Conservation (phyloP, 2,888 invertebrate genomes). For the Smittia aterrima region DNA sequence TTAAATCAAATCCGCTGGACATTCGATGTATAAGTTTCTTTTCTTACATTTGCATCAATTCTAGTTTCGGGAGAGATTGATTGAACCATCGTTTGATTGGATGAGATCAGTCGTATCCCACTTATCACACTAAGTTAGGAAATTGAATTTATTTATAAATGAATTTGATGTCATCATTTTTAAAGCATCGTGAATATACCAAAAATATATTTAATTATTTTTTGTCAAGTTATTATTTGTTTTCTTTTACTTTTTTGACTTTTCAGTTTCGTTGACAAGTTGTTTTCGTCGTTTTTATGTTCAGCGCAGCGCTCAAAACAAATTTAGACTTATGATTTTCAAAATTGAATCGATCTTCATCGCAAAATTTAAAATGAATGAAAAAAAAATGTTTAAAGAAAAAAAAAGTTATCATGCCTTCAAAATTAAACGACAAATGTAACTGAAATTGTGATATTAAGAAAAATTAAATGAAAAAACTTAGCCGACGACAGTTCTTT, state of each 20-base stretch:
- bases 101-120: not conserved
- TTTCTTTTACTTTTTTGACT: not conserved
- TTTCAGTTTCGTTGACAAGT: not conserved
- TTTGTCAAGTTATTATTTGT: not conserved
- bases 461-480: constrained; percentile 43
- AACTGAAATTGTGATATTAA: constrained; percentile 55
- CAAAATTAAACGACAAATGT: constrained; percentile 52
- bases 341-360: constrained; percentile 17
- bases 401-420: constrained; percentile 44
- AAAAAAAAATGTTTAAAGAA: constrained; percentile 44
- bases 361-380: constrained; percentile 43
- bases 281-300: not conserved
- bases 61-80: not conserved
- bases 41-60: not conserved
- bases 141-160: constrained; percentile 11
- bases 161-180: not conserved
- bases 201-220: constrained; percentile 20
- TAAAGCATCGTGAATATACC: not conserved
- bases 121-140: not conserved
- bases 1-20: not conserved
- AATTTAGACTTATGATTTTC: constrained; percentile 24
- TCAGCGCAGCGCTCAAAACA: constrained; percentile 3
- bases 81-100: not conserved
- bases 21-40: not conserved
- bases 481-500: not conserved